Percentiles rank a stretch among this genome's conserved stretches.
These are phyloP conservation scores for Listronotus bonariensis DNA, from an alignment of 1,140 invertebrate species.

Conservation along the genomic window DNA sequence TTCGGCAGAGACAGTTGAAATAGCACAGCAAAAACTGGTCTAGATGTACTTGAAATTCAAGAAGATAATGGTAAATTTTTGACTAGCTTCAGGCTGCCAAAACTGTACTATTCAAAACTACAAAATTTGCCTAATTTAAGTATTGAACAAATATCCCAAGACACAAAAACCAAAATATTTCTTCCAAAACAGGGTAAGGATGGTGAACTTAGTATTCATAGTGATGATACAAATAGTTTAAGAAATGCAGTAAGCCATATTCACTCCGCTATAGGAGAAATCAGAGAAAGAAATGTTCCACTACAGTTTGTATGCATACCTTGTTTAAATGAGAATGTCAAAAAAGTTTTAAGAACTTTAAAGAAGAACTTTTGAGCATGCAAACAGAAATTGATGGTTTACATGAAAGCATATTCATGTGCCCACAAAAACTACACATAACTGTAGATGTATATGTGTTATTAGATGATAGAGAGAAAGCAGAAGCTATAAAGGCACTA, in stretches of 20 bases:
- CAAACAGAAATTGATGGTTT: conserved; percentile 57
- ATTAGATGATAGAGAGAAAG: conserved; percentile 68
- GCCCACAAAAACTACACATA: conserved; percentile 72
- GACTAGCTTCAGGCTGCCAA: conserved; percentile 44
- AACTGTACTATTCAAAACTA: conserved; percentile 28
- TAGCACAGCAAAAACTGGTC: no score
- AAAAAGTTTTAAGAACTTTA: conserved; percentile 66
- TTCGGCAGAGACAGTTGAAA: background rate
- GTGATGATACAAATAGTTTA: conserved; percentile 62
- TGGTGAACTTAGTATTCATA: conserved; percentile 60
- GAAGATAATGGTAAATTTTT: conserved; percentile 35
- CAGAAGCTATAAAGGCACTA: conserved; percentile 60
- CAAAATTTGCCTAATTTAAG: conserved; percentile 16
- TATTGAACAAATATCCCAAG: conserved; percentile 11
- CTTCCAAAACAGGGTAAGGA: conserved; percentile 61
- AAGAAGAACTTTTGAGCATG: conserved; percentile 42
- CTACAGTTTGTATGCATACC: conserved; percentile 83
- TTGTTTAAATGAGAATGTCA: conserved; percentile 62
- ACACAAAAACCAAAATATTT: conserved; percentile 68
- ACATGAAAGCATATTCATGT: conserved; percentile 72
- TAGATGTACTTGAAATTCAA: conserved; percentile 14
- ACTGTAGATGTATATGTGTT: conserved; percentile 74
- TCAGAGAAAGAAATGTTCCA: conserved; percentile 63
- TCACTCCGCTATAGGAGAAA: conserved; percentile 67
- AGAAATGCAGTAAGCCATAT: conserved; percentile 68